phyloP scores from a whole-genome alignment of 2,113 vertebrate species.

The Condylura cristata region DNA sequence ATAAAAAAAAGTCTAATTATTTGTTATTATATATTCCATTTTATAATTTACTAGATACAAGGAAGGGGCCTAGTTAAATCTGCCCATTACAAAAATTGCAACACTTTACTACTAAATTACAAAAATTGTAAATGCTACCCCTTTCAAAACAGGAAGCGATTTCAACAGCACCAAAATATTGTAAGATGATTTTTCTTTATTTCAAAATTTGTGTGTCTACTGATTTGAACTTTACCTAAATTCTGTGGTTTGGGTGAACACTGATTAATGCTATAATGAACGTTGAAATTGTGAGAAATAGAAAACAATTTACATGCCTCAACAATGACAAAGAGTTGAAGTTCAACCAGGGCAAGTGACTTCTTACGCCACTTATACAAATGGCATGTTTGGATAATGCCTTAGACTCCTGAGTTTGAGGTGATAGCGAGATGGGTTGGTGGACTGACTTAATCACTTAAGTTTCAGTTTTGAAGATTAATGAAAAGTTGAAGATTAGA shows the following conservation, averaged over 20 bases:
- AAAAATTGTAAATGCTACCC: background rate
- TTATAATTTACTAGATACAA: slow-evolving; percentile 9
- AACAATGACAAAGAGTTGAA: background rate
- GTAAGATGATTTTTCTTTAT: background rate
- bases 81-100: background rate
- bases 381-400: background rate
- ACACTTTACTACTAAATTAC: background rate
- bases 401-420: background rate
- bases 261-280: background rate
- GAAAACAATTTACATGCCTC: background rate
- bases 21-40: background rate
- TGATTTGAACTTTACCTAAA: background rate
- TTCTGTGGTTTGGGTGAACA: background rate
- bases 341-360: background rate
- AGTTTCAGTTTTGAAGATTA: background rate
- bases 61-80: background rate
- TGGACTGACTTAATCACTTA: slow-evolving; percentile 4
- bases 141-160: background rate
- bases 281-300: background rate
- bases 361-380: background rate
- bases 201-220: background rate
- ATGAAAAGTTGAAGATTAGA: background rate
- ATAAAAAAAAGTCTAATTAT: background rate
- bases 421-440: background rate
- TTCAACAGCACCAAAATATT: background rate